These are phyloP conservation scores for Halictus rubicundus DNA, from an alignment of 1,140 invertebrate species.

Conservation along the genomic window DNA sequence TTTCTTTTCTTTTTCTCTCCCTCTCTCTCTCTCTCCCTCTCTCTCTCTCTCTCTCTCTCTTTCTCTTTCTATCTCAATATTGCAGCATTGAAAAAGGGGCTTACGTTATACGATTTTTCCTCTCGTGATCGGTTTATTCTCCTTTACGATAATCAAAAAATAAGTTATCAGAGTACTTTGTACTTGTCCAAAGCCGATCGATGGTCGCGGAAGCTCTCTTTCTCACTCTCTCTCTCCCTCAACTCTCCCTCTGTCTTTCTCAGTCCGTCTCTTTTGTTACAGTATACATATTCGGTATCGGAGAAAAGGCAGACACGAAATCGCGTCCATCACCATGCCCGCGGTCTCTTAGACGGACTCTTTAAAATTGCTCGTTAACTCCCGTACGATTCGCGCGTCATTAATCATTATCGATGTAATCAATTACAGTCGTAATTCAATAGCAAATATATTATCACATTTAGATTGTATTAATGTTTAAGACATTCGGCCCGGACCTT, in stretches of 20 bases:
- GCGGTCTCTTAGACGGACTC: constrained; percentile 39
- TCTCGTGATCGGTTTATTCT: constrained; percentile 32
- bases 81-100: neutral
- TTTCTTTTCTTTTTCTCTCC: too few relatives aligned
- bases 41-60: too few relatives aligned
- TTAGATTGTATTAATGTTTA: constrained; percentile 81
- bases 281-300: neutral
- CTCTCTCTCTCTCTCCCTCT: too few relatives aligned
- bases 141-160: constrained; percentile 39
- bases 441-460: constrained; percentile 81
- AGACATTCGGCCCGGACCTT: constrained; percentile 61
- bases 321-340: constrained; percentile 22
- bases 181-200: constrained; percentile 41
- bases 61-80: neutral
- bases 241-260: too few relatives aligned
- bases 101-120: neutral
- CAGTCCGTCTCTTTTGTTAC: neutral
- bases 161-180: constrained; percentile 49
- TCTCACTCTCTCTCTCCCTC: neutral
- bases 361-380: constrained; percentile 53
- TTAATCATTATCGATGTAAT: constrained; percentile 68
- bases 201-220: constrained; percentile 27
- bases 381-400: constrained; percentile 53
- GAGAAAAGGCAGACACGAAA: neutral
- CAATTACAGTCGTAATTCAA: constrained; percentile 71